Evolutionary conservation across 1,140 invertebrate species (phyloP).

Genomic region (Megalonaias nervosa): DNA sequence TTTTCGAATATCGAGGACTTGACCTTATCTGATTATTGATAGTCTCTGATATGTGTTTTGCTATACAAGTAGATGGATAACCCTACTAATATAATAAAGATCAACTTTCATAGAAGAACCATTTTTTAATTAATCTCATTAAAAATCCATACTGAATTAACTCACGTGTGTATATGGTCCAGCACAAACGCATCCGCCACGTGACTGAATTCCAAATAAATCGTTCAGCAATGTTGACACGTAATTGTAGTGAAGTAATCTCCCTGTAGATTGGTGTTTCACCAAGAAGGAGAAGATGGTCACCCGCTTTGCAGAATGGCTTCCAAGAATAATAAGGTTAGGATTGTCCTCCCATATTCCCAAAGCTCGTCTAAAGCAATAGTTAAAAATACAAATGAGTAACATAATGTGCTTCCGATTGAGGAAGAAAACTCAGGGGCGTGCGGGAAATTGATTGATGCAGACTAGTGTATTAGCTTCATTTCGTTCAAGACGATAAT

Average conservation of each 20-base stretch:
- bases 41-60: no score
- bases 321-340: conserved; percentile 85
- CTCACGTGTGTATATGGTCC: conserved; percentile 80
- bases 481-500: no score
- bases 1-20: no score
- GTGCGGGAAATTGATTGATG: no score
- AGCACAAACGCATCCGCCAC: conserved; percentile 87
- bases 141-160: not conserved
- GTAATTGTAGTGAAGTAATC: conserved; percentile 92
- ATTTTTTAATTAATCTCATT: no score
- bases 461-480: no score
- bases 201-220: conserved; percentile 90
- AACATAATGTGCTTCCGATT: no score
- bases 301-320: conserved; percentile 77
- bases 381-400: not conserved
- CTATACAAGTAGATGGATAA: no score
- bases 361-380: conserved; percentile 31
- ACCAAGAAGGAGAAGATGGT: conserved; percentile 91
- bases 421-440: no score
- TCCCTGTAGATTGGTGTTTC: conserved; percentile 77
- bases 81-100: no score
- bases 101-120: no score
- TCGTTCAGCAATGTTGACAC: conserved; percentile 90
- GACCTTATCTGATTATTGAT: no score
- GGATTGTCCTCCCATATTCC: conserved; percentile 67